Base-by-base conservation (phyloP, 2,888 invertebrate genomes). In the Acronicta psi region DNA sequence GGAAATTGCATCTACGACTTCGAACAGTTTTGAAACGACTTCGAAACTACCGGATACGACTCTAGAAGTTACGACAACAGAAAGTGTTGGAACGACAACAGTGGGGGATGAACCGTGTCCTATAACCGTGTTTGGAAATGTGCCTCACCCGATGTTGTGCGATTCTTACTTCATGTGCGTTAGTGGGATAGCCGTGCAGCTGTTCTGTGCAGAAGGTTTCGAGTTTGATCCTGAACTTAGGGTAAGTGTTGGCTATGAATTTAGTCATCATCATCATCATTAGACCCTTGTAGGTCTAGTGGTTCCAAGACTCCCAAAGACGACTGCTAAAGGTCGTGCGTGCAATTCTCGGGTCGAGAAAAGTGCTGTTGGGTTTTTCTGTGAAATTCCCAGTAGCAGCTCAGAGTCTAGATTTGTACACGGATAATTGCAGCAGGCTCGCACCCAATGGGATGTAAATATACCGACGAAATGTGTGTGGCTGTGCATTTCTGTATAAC, bases 101-200 rank as follows among this genome's bases (percentile, higher is more conserved):
- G 13, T 18, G 13, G 20, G 13, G 2, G 43, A n/a, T 16, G 36
- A 29, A 5, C 45, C 82, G 1, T 87, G 86, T 40, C 80, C 82
- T 0, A 31, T 72, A 1, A 83, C 80, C 0, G 47, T 59, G 0
- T 77, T 80, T 18, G 86, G 84, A 0, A 83, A 83, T 9, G 61
- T 86, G 0, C 75, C 87, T 0, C 84, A 89, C 49, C 85, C 87
- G 0, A 59, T 70, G 4, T 31, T 49, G 2, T 89, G 88, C 42
- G 69, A 82, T 17, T 69, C 79, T 0, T 88, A 84, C 61, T 86
- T 69, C 46, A 72, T 83, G 75, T 89, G 89, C 49, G 58, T 78
- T 0, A 82, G 73, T 0, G 87, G 87, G 0, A 53, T 68, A 2
- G 69, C 83, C 0, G 63, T 82, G 9, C 75, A 71, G 10, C 44